Evolutionary conservation across 2,888 invertebrate species (phyloP), one percentile per base, ranked within the genome.

Genomic region (Hartigia nigra): DNA sequence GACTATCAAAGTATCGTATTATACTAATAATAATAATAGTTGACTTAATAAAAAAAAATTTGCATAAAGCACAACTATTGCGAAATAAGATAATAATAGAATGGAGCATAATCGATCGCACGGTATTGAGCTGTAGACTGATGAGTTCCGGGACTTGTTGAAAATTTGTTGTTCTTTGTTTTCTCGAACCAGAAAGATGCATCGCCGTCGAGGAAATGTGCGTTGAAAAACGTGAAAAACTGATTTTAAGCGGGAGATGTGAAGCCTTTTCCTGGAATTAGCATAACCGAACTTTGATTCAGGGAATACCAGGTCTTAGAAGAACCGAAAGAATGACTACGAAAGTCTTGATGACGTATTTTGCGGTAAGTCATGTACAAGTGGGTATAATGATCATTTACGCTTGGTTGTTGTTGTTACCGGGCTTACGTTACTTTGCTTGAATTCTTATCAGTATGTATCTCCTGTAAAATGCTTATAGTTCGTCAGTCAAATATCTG

Each of bases 371-470:
- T 55, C 55, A 55, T 55, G 9, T 23, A 55, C 55, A 55, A 23
- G 23, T 9, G 55, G 55, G 23, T 5, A 23, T 55, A 55, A 55
- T 5, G 35, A 35, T 34, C 32, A 35, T 75, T 75, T 36, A 4
- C 36, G 75, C 36, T 75, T 75, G 34, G 75, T 11, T n/a, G 75
- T 74, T 74, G 12, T 34, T 34, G 14, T 32, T 32, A 35, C 74
- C n/a, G 12, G 32, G 35, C 11, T 75, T 75, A 75, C 75, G 75
- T 75, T 36, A 75, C 36, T 12, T 37, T 34, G 75, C 75, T 75
- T 36, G 36, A 75, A 75, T 75, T 75, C 34, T 36, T 72, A 31
- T 72, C 72, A 72, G 12, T 31, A 72, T 31, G 72, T 34, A 36
- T 37, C 36, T 31, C n/a, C 75, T 12, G 31, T 32, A 34, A 72